Base-by-base conservation (phyloP, 2,113 vertebrate species). In the Tringa solitaria region DNA sequence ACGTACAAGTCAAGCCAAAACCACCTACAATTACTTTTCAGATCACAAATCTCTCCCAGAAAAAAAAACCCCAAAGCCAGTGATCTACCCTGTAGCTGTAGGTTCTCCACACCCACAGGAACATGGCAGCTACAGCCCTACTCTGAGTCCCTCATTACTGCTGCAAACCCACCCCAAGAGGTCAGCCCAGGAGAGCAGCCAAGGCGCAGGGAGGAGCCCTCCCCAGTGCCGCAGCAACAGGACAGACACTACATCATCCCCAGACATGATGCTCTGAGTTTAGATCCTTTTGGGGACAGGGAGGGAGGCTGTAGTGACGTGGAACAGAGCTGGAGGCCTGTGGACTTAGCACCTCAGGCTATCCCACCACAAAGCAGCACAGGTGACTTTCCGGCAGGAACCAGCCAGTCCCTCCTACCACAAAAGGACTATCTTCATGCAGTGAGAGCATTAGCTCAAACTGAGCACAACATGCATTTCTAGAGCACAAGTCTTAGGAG, bases 111-210 rank as follows among this genome's bases (percentile, higher is more conserved):
- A 84, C 3, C 23, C n/a, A 21, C 1, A 4, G 37, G 10, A 41
- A 4, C 22, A 41, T 79, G 8, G 13, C 10, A 27, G 19, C 65
- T 46, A 10, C 72, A 82, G 59, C n/a, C 60, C 41, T 50, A 2
- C 13, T 35, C 32, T 0, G 0, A 32, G 27, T 30, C 15, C 9
- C 48, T 50, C 28, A 10, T 12, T 27, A 1, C 74, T 54, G 43
- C 5, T 63, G 10, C 33, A 69, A 93, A 37, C 9, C 32, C 81
- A 39, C 24, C 22, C 17, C 57, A 50, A 22, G 63, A 24, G n/a
- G 20, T 20, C 46, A 72, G 22, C 6, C 48, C 63, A 46, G 64
- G 24, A 57, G 37, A 63, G 30, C 56, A 61, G 60, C 45, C 74
- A 21, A 23, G 3, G 20, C 5, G 4, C 37, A 76, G 43, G 26